These are phyloP conservation scores for Bimastos eiseni DNA, from an alignment of 2,888 invertebrate genomes.

Conservation along the genomic window DNA sequence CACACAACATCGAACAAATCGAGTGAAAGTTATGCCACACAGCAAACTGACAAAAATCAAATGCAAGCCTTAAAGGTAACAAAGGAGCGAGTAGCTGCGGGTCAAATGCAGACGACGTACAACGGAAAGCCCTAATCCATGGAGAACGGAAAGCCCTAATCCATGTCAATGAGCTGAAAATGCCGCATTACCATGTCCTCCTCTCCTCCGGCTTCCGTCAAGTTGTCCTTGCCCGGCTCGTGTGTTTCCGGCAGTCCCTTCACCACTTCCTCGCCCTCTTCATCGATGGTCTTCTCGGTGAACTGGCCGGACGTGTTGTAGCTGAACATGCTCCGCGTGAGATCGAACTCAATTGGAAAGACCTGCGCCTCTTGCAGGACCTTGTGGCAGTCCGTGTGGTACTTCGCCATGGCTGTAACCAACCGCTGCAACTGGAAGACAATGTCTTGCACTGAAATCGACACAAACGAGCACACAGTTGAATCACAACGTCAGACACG, in stretches of 20 bases:
- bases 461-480: background rate
- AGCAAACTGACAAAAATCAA: background rate
- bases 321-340: conserved; percentile 87
- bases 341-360: conserved; percentile 89
- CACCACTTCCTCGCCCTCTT: conserved; percentile 34
- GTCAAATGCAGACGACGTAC: background rate
- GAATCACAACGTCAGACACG: background rate
- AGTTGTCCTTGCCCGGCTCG: background rate
- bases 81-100: background rate
- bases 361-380: conserved; percentile 74
- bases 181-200: background rate
- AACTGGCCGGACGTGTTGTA: conserved; percentile 64
- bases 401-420: conserved; percentile 79
- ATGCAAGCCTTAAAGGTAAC: background rate
- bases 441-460: conserved; percentile 77
- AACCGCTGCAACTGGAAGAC: conserved; percentile 76
- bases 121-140: background rate
- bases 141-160: background rate
- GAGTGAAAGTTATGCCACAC: background rate
- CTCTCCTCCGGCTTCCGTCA: background rate
- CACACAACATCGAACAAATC: background rate
- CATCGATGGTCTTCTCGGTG: conserved; percentile 55
- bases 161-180: background rate
- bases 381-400: conserved; percentile 75
- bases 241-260: background rate